Evolutionary conservation across 2,888 invertebrate genomes (phyloP).

Genomic region (Drosophila testacea): DNA sequence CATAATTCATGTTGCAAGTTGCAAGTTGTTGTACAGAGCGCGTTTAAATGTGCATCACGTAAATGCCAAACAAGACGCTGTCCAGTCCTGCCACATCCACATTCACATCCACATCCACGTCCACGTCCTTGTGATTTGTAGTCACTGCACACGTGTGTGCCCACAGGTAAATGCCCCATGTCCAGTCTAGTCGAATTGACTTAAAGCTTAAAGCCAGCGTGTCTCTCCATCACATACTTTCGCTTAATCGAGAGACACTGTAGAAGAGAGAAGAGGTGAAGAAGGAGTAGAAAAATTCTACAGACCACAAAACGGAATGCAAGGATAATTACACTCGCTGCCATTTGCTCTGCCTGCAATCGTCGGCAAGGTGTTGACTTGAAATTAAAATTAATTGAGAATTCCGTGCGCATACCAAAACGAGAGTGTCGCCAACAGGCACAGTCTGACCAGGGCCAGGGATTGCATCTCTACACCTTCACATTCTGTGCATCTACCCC

Average conservation of each 20-base stretch:
- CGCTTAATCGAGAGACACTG: slow-evolving; percentile 49
- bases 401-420: slow-evolving; percentile 78
- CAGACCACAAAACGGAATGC: slow-evolving; percentile 63
- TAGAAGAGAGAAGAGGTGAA: neutral
- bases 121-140: slow-evolving; percentile 63
- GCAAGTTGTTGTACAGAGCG: slow-evolving; percentile 32
- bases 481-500: neutral
- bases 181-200: slow-evolving; percentile 38
- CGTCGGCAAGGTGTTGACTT: slow-evolving; percentile 81
- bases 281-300: slow-evolving; percentile 27
- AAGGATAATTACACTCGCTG: slow-evolving; percentile 64
- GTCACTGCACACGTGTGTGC: slow-evolving; percentile 49
- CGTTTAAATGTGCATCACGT: slow-evolving; percentile 78
- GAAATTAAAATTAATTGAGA: slow-evolving; percentile 83
- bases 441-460: slow-evolving; percentile 22
- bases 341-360: slow-evolving; percentile 45
- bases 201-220: slow-evolving; percentile 47
- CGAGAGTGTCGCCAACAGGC: slow-evolving; percentile 64
- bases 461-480: slow-evolving; percentile 26
- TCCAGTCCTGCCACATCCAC: slow-evolving; percentile 44
- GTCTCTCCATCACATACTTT: slow-evolving; percentile 43
- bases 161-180: slow-evolving; percentile 51
- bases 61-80: slow-evolving; percentile 73
- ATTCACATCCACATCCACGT: slow-evolving; percentile 28
- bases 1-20: slow-evolving; percentile 74